Conservation (phyloP, 35 echinoderm and acorn worm genomes). For the Apostichopus californicus region DNA sequence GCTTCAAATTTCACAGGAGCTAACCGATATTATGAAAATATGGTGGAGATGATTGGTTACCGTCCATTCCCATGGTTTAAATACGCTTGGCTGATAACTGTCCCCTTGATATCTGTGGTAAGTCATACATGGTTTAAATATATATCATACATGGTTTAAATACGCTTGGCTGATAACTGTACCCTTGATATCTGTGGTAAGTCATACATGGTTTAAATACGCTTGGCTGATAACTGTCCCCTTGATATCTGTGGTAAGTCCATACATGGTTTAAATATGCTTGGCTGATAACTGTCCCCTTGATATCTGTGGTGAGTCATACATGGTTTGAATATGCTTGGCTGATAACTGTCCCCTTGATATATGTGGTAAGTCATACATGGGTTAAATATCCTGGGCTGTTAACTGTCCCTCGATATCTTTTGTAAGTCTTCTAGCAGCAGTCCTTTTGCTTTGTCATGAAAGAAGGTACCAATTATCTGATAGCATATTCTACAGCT, state of each 20-base stretch:
- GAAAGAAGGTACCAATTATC: no score
- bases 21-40: constrained; percentile 79
- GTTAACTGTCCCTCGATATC: background rate
- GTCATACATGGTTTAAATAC: constrained; percentile 78
- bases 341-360: constrained; percentile 68
- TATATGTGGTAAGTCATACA: constrained; percentile 60
- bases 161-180: no score
- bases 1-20: constrained; percentile 47
- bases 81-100: constrained; percentile 80
- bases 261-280: no score
- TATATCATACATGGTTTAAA: no score
- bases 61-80: constrained; percentile 87
- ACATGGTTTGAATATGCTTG: constrained; percentile 86
- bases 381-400: no score
- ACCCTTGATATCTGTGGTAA: constrained; percentile 71
- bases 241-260: constrained; percentile 66
- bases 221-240: constrained; percentile 83
- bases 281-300: no score
- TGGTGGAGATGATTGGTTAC: constrained; percentile 84
- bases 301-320: no score
- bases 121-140: background rate
- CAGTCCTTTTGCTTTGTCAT: no score
- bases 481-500: no score
- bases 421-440: no score
- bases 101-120: constrained; percentile 69